phyloP scores from a whole-genome alignment of 2,888 invertebrate genomes.

The Nomada hirtipes region DNA sequence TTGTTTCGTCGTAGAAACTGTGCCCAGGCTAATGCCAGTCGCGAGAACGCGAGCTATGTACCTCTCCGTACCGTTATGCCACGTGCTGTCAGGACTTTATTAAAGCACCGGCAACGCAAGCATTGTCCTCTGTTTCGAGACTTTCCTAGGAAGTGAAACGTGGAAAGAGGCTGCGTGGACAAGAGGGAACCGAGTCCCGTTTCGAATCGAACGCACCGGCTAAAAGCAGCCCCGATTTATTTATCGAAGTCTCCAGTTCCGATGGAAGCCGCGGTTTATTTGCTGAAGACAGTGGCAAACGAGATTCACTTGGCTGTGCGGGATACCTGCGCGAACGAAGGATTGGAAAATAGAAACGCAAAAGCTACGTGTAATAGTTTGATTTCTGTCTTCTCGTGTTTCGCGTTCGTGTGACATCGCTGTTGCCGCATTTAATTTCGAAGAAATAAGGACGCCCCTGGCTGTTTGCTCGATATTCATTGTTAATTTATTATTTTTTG shows the following conservation, averaged over 20 bases:
- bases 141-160: background rate
- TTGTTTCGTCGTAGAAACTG: conserved; percentile 46
- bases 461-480: too few relatives aligned
- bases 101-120: conserved; percentile 17
- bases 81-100: conserved; percentile 31
- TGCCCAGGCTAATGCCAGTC: conserved; percentile 18
- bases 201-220: conserved; percentile 1
- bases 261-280: conserved; percentile 19
- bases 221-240: conserved; percentile 19
- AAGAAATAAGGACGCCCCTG: too few relatives aligned
- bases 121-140: conserved; percentile 32
- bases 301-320: conserved; percentile 26
- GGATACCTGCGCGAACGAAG: background rate
- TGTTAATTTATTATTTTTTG: too few relatives aligned
- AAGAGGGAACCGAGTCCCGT: background rate
- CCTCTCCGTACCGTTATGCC: conserved; percentile 35
- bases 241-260: conserved; percentile 7
- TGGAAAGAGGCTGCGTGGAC: background rate
- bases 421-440: too few relatives aligned
- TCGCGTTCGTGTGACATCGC: background rate
- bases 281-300: conserved; percentile 1
- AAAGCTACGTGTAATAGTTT: background rate
- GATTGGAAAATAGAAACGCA: conserved; percentile 11
- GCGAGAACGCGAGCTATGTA: background rate
- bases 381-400: background rate